phyloP scores from a whole-genome alignment of 2,888 invertebrate genomes.

The Trissonchulus sp. region DNA sequence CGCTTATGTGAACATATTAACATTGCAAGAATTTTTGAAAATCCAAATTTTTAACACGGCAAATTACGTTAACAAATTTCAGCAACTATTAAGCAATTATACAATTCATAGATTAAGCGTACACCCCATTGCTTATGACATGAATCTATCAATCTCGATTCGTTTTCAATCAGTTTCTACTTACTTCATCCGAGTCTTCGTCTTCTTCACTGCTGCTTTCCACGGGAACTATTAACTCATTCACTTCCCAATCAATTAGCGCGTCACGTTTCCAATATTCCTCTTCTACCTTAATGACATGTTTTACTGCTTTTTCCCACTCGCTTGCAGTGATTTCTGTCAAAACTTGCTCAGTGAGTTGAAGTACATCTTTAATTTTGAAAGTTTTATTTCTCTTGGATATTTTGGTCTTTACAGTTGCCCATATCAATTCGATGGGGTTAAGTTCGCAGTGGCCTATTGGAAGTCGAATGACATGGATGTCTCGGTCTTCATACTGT shows the following conservation, averaged over 20 bases:
- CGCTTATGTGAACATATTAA: no score
- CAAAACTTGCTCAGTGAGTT: not conserved
- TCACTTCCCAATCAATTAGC: not conserved
- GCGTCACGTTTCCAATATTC: not conserved
- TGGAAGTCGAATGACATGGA: not conserved
- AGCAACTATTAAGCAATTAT: no score
- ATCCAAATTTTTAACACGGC: no score
- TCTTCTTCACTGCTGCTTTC: not conserved
- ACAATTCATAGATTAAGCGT: no score
- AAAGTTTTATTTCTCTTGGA: not conserved
- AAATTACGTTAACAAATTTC: no score
- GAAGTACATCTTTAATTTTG: not conserved
- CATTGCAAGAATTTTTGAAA: no score
- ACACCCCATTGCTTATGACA: no score
- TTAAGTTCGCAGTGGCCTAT: not conserved
- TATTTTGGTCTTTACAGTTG: not conserved
- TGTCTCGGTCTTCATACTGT: not conserved
- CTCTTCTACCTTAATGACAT: constrained; percentile 7
- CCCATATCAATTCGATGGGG: constrained; percentile 22
- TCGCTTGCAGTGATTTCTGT: not conserved
- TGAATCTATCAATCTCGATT: no score
- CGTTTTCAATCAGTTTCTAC: no score
- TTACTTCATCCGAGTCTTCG: not conserved
- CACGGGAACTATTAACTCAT: not conserved
- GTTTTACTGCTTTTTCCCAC: constrained; percentile 1